Evolutionary conservation across 2,888 invertebrate genomes (phyloP).

Genomic region (Alitta virens): DNA sequence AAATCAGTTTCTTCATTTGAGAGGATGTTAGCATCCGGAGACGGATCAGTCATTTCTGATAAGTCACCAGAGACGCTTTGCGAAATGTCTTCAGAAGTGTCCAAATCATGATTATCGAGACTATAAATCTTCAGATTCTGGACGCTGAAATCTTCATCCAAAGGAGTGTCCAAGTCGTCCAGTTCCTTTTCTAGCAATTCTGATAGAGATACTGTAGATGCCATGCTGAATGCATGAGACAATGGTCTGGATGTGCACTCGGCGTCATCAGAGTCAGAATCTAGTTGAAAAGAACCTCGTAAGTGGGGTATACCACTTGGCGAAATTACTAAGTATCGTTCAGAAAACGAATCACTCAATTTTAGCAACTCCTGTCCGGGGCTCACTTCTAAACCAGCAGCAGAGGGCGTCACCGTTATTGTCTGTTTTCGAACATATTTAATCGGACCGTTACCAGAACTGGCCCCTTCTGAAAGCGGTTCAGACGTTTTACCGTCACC

Average conservation of each 20-base stretch:
- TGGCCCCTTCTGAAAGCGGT: not conserved
- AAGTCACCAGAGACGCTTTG: no score
- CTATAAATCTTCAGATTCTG: not conserved
- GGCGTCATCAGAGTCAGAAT: constrained; percentile 1
- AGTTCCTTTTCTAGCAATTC: constrained; percentile 41
- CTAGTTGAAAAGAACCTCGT: not conserved
- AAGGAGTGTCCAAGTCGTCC: constrained; percentile 17
- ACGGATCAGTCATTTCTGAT: no score
- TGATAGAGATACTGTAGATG: constrained; percentile 48
- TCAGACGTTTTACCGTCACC: not conserved
- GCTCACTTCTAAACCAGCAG: not conserved
- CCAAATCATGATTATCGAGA: no score
- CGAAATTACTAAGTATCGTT: constrained; percentile 10
- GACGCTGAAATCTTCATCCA: constrained; percentile 10
- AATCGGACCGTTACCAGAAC: not conserved
- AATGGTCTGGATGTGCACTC: constrained; percentile 27
- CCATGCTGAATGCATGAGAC: constrained; percentile 40
- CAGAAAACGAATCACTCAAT: constrained; percentile 21
- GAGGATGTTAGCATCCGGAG: no score
- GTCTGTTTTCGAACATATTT: not conserved
- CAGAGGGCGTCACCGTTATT: not conserved
- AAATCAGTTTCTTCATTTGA: no score
- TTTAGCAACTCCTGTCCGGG: constrained; percentile 25
- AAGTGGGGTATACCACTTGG: constrained; percentile 18
- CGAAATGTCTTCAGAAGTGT: no score